Evolutionary conservation across 2,888 invertebrate genomes (phyloP), one percentile per base, ranked within the genome.

Genomic region (Andrena bucephala): DNA sequence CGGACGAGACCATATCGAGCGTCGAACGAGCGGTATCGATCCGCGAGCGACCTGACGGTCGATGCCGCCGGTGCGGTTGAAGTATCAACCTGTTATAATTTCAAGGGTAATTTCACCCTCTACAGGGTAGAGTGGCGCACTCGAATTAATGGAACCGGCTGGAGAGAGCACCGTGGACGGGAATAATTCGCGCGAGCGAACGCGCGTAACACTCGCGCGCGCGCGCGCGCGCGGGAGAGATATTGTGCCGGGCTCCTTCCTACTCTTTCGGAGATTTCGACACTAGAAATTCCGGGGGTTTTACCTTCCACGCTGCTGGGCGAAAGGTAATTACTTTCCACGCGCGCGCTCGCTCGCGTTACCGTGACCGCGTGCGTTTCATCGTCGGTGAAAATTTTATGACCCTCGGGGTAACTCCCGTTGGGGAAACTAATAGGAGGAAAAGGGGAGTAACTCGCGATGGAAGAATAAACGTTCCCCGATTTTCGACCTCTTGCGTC

Each of bases 51-150:
- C 69, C 83, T 71, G 77, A 77, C 83, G 85, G 74, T 87, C 86
- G 86, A 85, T 83, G 77, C 69, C 84, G 78, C 69, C 83, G 68
- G 78, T 85, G 82, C 83, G 74, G 83, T 78, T 80, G 72, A 83
- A 86, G 83, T 87, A 90, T 88, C 88, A 90, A 90, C 87, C 89
- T 88, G 89, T 86, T 89, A 89, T 89, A 90, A 88, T 90, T 90
- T 90, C 90, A 90, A 90, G 90, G 89, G 89, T 89, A 90, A 90
- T 90, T 90, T 90, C 87, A 89, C 89, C 89, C 89, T 84, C 83
- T 74, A 78, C 85, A 77, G 76, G 77, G 71, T 78, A 76, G 77
- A 79, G 86, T 78, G 81, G 83, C 79, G 77, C 83, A 81, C 84
- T 85, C 83, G 86, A 88, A 89, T 89, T 88, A 90, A 90, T 89